phyloP scores from a whole-genome alignment of 2,797 vertebrate genomes.

The Brachyalestes nurse region DNA sequence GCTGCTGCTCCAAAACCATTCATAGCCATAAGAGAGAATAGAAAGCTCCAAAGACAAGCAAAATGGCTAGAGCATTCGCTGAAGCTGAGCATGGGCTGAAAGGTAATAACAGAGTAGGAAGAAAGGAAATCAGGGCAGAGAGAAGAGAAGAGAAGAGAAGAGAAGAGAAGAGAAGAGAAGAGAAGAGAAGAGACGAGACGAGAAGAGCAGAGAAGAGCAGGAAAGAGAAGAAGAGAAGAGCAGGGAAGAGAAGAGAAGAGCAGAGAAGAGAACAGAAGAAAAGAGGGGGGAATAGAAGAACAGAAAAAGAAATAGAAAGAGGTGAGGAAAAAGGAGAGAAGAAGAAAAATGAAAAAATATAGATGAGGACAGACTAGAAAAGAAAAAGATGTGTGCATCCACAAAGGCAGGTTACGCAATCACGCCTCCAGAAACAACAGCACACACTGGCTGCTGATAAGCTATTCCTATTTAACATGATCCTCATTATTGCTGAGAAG shows the following conservation, averaged over 20 bases:
- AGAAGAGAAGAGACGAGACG: neutral
- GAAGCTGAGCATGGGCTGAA: neutral
- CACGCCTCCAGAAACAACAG: constrained; percentile 11
- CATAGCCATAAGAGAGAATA: neutral
- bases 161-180: neutral
- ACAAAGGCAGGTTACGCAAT: neutral
- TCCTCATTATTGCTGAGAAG: constrained; percentile 12
- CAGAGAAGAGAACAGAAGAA: too few species aligned
- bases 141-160: neutral
- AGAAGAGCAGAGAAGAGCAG: too few species aligned
- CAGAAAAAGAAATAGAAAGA: too few species aligned
- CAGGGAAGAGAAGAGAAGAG: too few species aligned
- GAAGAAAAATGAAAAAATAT: neutral
- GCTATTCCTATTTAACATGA: neutral
- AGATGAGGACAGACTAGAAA: neutral
- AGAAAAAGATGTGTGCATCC: neutral
- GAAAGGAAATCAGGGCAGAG: neutral
- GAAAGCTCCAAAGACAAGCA: too few species aligned
- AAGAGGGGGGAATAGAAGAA: too few species aligned
- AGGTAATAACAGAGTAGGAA: neutral
- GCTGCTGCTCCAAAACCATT: too few species aligned
- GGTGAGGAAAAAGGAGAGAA: neutral
- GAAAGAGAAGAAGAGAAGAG: too few species aligned
- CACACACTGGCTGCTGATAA: constrained; percentile 13
- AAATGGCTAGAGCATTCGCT: too few species aligned